phyloP scores from a whole-genome alignment of 1,140 invertebrate species.

The Lepeophtheirus salmonis region DNA sequence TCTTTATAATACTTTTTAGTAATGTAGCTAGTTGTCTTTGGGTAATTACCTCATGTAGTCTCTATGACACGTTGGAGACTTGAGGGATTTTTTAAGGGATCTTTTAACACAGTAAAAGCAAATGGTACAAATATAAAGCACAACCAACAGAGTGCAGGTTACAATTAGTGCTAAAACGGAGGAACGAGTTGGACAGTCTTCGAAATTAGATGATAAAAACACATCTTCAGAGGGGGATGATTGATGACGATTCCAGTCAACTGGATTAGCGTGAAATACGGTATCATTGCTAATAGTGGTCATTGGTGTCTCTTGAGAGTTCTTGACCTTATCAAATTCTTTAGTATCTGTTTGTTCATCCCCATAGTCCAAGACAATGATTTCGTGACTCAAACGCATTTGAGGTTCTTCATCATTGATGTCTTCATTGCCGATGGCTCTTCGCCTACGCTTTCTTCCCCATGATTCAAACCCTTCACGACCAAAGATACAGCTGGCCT shows the following conservation, averaged over 20 bases:
- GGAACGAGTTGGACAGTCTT: constrained; percentile 57
- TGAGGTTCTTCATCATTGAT: constrained; percentile 35
- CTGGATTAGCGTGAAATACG: neutral
- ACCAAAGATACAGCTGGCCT: constrained; percentile 71
- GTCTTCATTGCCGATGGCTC: constrained; percentile 22
- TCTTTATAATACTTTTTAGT: no score
- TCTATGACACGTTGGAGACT: neutral
- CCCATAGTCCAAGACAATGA: constrained; percentile 70
- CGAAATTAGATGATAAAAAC: neutral
- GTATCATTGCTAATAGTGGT: neutral
- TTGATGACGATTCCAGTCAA: neutral
- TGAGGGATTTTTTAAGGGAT: constrained; percentile 26
- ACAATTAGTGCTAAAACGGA: constrained; percentile 69
- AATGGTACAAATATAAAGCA: constrained; percentile 70
- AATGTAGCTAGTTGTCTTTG: no score
- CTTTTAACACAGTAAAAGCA: constrained; percentile 80
- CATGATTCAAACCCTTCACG: constrained; percentile 68
- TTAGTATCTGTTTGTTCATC: constrained; percentile 43
- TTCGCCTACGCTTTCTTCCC: constrained; percentile 60
- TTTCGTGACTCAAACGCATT: constrained; percentile 83
- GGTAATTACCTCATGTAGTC: neutral
- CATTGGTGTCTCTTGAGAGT: neutral
- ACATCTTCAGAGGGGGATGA: constrained; percentile 1
- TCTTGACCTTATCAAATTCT: constrained; percentile 9
- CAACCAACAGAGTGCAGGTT: constrained; percentile 63